Conservation (phyloP, 2,113 vertebrate genomes). For the Pluvianellus socialis region DNA sequence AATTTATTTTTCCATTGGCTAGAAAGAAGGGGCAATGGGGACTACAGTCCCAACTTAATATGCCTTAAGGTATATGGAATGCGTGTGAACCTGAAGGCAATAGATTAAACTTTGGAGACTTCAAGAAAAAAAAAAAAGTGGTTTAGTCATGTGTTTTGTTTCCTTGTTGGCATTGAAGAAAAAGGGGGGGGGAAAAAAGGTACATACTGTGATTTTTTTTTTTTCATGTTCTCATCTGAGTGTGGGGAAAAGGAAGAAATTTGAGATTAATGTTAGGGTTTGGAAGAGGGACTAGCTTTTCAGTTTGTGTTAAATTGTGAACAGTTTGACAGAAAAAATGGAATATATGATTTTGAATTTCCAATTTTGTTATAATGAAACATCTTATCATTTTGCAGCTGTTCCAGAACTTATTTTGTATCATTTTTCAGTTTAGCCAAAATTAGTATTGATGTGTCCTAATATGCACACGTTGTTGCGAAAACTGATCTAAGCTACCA, state of each 20-base stretch:
- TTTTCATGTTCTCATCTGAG: not conserved
- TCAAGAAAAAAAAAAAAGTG: not conserved
- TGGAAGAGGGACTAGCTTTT: not conserved
- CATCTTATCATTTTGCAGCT: not conserved
- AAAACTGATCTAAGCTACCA: not conserved
- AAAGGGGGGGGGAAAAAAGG: not conserved
- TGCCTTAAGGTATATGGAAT: not conserved
- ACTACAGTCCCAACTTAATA: not conserved
- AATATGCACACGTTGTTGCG: not conserved
- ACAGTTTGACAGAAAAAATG: not conserved
- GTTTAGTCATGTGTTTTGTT: not conserved
- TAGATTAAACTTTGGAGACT: not conserved
- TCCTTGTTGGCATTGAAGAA: not conserved
- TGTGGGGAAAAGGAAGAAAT: not conserved
- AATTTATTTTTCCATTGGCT: not conserved
- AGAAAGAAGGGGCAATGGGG: not conserved
- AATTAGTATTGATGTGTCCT: not conserved
- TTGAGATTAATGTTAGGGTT: not conserved
- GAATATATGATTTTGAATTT: not conserved
- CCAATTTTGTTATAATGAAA: not conserved
- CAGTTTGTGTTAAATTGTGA: not conserved
- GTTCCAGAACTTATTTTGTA: not conserved
- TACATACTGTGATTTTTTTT: not conserved
- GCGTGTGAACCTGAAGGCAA: not conserved
- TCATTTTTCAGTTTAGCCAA: not conserved